A percentile compares a stretch with the other conserved stretches of the same genome.
These are phyloP conservation scores for Ataeniobius toweri DNA, from an alignment of 2,797 vertebrate genomes.

Conservation along the genomic window DNA sequence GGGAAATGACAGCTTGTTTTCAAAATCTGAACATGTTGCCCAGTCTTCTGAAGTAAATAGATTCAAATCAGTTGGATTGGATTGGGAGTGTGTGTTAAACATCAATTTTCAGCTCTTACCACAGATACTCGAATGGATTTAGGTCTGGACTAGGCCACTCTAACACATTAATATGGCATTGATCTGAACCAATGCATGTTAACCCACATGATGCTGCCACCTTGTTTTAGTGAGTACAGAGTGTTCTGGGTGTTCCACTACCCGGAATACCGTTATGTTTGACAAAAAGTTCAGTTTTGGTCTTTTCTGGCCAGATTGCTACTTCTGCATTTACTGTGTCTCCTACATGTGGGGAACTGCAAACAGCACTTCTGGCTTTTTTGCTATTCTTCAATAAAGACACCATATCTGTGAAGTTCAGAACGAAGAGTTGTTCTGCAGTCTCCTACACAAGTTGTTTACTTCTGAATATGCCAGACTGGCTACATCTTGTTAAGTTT, in stretches of 20 bases:
- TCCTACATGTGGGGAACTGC: neutral
- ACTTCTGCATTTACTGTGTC: neutral
- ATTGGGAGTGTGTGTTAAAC: neutral
- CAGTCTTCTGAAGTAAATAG: neutral
- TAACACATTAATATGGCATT: neutral
- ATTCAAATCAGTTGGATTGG: neutral
- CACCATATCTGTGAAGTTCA: too few species aligned
- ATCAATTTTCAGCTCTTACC: too few species aligned
- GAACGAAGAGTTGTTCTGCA: too few species aligned
- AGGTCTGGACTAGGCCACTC: neutral
- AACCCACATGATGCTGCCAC: neutral
- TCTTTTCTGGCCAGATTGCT: neutral
- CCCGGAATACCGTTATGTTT: neutral
- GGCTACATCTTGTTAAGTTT: too few species aligned
- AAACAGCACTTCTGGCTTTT: neutral
- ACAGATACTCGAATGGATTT: neutral
- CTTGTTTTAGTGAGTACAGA: too few species aligned
- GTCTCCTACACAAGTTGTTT: too few species aligned
- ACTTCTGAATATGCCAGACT: too few species aligned
- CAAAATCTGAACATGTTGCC: neutral
- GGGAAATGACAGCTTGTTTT: neutral
- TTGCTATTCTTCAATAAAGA: too few species aligned
- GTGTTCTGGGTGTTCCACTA: neutral
- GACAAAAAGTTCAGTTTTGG: neutral
- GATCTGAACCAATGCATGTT: neutral